Evolutionary conservation across 2,888 invertebrate species (phyloP).

Genomic region (Serrognathus titanus): DNA sequence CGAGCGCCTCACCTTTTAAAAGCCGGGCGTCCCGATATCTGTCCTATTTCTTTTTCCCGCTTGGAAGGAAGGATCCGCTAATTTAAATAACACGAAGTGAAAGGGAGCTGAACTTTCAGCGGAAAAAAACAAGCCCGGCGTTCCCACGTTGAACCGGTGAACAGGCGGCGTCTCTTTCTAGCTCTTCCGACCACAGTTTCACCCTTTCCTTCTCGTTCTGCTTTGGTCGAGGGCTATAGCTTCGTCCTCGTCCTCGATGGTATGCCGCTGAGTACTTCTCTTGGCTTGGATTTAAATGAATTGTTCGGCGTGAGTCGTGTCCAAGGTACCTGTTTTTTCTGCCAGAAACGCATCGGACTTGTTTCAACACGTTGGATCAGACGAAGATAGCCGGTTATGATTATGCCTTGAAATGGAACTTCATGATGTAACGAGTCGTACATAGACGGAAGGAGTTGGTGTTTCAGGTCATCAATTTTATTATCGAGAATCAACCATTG

Average conservation of each 20-base stretch:
- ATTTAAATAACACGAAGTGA: constrained; percentile 20
- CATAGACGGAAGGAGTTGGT: too few species aligned
- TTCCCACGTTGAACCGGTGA: constrained; percentile 15
- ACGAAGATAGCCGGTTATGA: neutral
- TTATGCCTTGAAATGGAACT: neutral
- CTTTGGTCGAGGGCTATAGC: neutral
- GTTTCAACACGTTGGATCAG: neutral
- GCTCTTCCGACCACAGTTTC: neutral
- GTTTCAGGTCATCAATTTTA: too few species aligned
- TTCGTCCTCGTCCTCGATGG: constrained; percentile 3
- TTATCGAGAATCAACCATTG: too few species aligned
- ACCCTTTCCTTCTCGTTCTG: neutral
- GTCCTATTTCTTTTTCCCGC: constrained; percentile 2
- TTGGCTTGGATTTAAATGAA: constrained; percentile 14
- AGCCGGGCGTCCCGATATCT: too few species aligned
- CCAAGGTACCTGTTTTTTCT: constrained; percentile 12
- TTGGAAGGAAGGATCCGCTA: constrained; percentile 9
- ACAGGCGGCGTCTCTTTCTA: neutral
- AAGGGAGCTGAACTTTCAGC: constrained; percentile 18
- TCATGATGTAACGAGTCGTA: neutral
- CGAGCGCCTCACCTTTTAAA: neutral
- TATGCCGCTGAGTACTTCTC: neutral
- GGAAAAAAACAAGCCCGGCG: constrained; percentile 12
- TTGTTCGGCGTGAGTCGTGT: constrained; percentile 13
- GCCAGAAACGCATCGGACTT: neutral